Percentiles rank a stretch among this genome's conserved stretches.
These are phyloP conservation scores for Trogon surrucura DNA, from an alignment of 2,113 vertebrate species.

Conservation along the genomic window DNA sequence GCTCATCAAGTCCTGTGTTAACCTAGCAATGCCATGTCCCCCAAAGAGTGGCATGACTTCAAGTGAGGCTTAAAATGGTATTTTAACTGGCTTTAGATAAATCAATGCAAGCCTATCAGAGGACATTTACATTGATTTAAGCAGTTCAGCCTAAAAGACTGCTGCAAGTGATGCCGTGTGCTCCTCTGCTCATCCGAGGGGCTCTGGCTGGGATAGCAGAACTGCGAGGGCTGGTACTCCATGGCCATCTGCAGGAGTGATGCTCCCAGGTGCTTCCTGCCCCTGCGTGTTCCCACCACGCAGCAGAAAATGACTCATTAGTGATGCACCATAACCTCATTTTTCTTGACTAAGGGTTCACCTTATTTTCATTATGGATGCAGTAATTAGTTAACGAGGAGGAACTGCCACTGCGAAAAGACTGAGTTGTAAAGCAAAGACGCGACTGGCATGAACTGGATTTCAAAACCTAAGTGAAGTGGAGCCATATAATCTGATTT, in stretches of 20 bases:
- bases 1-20: fast-evolving
- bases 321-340: background rate
- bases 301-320: background rate
- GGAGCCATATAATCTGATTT: background rate
- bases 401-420: background rate
- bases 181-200: fast-evolving
- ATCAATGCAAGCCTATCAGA: background rate
- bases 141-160: background rate
- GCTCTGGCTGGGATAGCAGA: fast-evolving
- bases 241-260: background rate
- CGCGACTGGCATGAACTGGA: background rate
- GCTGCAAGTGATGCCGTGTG: fast-evolving
- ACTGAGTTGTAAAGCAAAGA: background rate
- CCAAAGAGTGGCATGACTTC: background rate
- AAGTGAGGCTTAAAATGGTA: background rate
- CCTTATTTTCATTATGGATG: constrained; percentile 36
- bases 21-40: background rate
- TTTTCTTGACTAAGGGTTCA: constrained; percentile 15
- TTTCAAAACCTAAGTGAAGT: background rate
- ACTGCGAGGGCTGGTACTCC: fast-evolving
- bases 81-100: background rate
- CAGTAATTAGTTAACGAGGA: constrained; percentile 8
- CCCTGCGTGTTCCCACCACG: background rate
- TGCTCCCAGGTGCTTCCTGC: background rate
- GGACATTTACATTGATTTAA: background rate